phyloP scores from a whole-genome alignment of 2,113 vertebrate species.

The Laterallus jamaicensis region DNA sequence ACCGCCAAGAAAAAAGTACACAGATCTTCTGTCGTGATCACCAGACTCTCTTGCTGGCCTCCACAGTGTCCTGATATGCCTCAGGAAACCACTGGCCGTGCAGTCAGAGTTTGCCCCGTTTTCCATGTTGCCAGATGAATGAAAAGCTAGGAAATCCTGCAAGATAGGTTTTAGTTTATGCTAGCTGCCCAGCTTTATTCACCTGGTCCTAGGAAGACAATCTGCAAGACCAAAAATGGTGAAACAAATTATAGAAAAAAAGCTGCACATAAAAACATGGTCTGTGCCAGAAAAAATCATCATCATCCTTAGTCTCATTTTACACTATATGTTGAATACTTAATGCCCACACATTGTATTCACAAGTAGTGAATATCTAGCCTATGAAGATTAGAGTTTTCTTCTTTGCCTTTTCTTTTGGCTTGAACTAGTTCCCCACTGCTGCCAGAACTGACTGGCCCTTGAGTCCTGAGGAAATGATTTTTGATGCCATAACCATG shows the following conservation, averaged over 20 bases:
- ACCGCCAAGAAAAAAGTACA: background rate
- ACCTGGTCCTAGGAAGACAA: background rate
- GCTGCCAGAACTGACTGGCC: background rate
- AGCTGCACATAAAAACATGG: background rate
- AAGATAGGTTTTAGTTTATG: background rate
- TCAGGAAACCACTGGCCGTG: background rate
- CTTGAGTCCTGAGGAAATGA: background rate
- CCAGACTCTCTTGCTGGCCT: background rate
- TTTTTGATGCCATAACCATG: background rate
- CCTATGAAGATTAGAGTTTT: background rate
- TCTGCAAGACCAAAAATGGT: background rate
- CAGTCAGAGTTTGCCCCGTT: background rate
- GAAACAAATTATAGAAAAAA: background rate
- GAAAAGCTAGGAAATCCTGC: background rate
- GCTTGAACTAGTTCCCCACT: background rate
- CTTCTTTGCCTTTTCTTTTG: background rate
- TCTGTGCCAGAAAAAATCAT: background rate
- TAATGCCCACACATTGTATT: background rate
- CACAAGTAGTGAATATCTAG: background rate
- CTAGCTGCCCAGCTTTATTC: background rate
- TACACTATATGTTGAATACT: background rate
- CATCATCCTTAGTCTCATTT: background rate
- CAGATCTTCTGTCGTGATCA: fast-evolving
- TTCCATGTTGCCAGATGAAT: background rate
- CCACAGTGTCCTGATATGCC: background rate